phyloP scores from a whole-genome alignment of 2,797 vertebrate genomes.

The Pseudocheirus occidentalis region DNA sequence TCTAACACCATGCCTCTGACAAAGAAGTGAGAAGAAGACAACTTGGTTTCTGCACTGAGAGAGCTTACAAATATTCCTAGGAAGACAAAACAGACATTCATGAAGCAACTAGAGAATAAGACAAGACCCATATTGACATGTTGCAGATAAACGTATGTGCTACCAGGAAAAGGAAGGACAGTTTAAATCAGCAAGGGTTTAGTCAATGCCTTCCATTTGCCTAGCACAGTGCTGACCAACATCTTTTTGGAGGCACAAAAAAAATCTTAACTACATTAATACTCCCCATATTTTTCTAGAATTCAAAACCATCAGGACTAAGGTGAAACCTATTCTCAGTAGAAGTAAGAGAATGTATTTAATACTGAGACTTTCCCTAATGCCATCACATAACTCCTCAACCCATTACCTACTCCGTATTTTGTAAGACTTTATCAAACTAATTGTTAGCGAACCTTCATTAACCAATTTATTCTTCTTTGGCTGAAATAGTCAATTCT shows the following conservation, averaged over 20 bases:
- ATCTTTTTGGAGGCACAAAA: neutral
- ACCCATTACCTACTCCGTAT: neutral
- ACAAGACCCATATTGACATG: neutral
- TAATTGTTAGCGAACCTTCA: neutral
- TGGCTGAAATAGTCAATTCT: neutral
- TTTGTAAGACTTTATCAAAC: neutral
- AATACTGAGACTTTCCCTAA: neutral
- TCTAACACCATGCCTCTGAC: neutral
- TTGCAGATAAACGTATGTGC: neutral
- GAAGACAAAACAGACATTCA: neutral
- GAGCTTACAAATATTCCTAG: neutral
- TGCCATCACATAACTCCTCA: neutral
- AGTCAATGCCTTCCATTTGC: neutral
- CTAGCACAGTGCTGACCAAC: neutral
- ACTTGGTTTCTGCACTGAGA: neutral
- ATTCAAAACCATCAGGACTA: neutral
- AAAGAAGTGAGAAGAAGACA: neutral
- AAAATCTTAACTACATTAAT: neutral
- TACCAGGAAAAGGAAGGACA: neutral
- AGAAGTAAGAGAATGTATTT: neutral
- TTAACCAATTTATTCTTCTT: neutral
- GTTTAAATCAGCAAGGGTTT: neutral
- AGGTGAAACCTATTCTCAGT: neutral
- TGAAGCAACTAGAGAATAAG: neutral
- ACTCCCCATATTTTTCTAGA: neutral